These are phyloP conservation scores for Sardina pilchardus DNA, from an alignment of 2,113 vertebrate species.

Conservation along the genomic window DNA sequence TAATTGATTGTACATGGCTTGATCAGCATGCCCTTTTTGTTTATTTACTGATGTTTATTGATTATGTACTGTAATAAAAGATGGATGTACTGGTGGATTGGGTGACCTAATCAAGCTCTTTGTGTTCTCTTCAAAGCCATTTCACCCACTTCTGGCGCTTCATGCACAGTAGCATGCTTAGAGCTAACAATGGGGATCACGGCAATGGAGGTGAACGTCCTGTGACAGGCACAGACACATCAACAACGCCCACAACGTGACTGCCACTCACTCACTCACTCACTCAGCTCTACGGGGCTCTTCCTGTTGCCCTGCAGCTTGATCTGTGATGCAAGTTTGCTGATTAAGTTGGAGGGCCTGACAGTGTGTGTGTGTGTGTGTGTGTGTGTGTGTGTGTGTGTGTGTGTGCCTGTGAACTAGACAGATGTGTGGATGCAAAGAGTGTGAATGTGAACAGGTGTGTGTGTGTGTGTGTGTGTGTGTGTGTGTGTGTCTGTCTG, in stretches of 20 bases:
- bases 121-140: neutral
- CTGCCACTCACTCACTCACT: neutral
- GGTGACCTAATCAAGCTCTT: neutral
- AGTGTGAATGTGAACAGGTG: neutral
- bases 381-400: neutral
- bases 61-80: neutral
- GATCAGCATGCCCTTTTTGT: too few relatives aligned
- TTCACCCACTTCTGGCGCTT: neutral
- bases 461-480: neutral
- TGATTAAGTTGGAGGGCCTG: neutral
- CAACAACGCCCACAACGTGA: neutral
- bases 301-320: neutral
- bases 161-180: neutral
- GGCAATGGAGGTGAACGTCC: neutral
- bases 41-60: neutral
- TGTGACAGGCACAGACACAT: neutral
- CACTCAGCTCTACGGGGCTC: neutral
- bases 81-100: neutral
- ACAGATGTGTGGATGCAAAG: neutral
- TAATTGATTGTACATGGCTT: too few relatives aligned
- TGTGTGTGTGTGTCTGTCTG: constrained; percentile 1
- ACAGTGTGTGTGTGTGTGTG: neutral
- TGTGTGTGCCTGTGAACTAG: neutral
- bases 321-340: neutral
- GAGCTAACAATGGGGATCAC: neutral